These are phyloP conservation scores for Sinopyrophorus schimmeli DNA, from an alignment of 2,888 invertebrate genomes.

Conservation along the genomic window DNA sequence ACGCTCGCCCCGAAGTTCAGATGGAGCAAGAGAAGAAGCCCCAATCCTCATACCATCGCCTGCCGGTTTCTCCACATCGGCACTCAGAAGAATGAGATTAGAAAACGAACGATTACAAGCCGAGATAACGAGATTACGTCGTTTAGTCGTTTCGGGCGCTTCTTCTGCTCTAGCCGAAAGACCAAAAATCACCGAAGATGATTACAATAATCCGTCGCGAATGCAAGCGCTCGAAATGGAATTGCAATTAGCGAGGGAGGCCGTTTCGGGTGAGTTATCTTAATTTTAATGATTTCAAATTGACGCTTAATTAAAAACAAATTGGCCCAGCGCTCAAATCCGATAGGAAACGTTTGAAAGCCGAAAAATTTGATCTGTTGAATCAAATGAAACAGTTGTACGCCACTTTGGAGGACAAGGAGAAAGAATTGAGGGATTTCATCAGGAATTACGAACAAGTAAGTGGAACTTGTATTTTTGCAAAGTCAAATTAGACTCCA, in stretches of 20 bases:
- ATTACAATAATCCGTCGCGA: slow-evolving; percentile 51
- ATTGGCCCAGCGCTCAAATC: slow-evolving; percentile 71
- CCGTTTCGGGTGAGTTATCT: slow-evolving; percentile 58
- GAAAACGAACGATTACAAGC: slow-evolving; percentile 80
- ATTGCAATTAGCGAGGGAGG: slow-evolving; percentile 77
- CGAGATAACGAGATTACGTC: slow-evolving; percentile 69
- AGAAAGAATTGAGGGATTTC: slow-evolving; percentile 90
- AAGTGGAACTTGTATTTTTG: too few relatives aligned
- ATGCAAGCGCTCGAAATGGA: slow-evolving; percentile 63
- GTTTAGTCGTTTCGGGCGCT: slow-evolving; percentile 68
- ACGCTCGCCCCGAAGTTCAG: slow-evolving; percentile 48
- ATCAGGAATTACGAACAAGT: slow-evolving; percentile 93
- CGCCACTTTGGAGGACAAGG: slow-evolving; percentile 91
- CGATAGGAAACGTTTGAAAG: slow-evolving; percentile 87
- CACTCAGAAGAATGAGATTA: slow-evolving; percentile 66
- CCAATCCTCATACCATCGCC: slow-evolving; percentile 46
- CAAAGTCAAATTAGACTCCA: background rate
- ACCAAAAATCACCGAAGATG: slow-evolving; percentile 50
- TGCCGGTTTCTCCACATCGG: slow-evolving; percentile 52
- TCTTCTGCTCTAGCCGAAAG: slow-evolving; percentile 63
- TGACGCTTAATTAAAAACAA: slow-evolving; percentile 35
- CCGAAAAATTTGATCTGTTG: slow-evolving; percentile 90
- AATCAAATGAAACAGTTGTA: slow-evolving; percentile 95
- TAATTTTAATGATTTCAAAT: slow-evolving; percentile 38
- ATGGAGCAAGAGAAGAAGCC: slow-evolving; percentile 43